Percentiles rank a stretch among this genome's conserved stretches.
Evolutionary conservation across 1,140 invertebrate species (phyloP).

Genomic region (Sesamia nonagrioides): DNA sequence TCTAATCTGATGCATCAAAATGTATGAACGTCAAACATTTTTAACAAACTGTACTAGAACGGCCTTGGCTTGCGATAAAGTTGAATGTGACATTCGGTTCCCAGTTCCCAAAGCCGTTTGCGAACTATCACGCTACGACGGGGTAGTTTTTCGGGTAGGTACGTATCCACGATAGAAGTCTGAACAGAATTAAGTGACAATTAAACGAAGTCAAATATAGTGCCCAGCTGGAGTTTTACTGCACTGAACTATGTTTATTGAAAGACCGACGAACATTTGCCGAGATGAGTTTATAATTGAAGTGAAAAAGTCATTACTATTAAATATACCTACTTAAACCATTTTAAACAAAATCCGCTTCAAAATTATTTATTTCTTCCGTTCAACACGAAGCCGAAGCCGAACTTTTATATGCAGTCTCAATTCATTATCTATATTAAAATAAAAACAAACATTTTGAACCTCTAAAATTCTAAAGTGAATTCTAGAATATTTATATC

Average conservation of each 20-base stretch:
- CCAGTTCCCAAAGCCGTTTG: not conserved
- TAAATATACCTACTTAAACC: no score
- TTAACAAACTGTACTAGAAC: not conserved
- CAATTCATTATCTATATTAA: no score
- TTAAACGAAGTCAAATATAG: not conserved
- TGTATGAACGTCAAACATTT: conserved; percentile 18
- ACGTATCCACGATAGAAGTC: not conserved
- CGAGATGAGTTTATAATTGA: not conserved
- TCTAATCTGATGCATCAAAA: conserved; percentile 5
- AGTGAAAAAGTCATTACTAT: no score
- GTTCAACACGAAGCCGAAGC: no score
- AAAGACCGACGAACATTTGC: not conserved
- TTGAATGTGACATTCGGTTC: conserved; percentile 2
- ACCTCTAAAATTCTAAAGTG: no score
- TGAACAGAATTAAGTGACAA: not conserved
- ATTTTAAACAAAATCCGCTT: no score
- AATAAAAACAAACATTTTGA: no score
- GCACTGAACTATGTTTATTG: not conserved
- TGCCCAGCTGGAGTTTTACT: not conserved
- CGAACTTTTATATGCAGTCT: no score
- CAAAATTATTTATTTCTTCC: no score
- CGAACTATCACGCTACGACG: not conserved
- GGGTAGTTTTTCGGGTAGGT: conserved; percentile 1
- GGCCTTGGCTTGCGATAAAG: not conserved
- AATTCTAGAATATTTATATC: no score